These are phyloP conservation scores for Hyles euphorbiae DNA, from an alignment of 1,140 invertebrate species.

Conservation along the genomic window DNA sequence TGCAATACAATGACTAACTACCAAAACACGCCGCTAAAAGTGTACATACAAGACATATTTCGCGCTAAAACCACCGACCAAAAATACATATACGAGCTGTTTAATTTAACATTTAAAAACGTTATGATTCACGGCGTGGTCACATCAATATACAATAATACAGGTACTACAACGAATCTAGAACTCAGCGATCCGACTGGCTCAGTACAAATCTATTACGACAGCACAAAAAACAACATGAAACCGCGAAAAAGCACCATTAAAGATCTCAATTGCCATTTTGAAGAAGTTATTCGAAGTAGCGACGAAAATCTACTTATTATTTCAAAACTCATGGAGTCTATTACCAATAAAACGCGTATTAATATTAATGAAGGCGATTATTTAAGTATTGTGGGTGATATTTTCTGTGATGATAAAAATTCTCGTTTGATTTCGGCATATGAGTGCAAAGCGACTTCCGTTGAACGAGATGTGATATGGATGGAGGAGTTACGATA, in stretches of 20 bases:
- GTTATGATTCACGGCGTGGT: conserved; percentile 62
- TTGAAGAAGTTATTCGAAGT: conserved; percentile 29
- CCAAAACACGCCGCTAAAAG: conserved; percentile 48
- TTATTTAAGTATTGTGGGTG: conserved; percentile 50
- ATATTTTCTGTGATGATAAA: conserved; percentile 56
- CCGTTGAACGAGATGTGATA: conserved; percentile 46
- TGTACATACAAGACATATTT: conserved; percentile 65
- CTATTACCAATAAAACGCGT: conserved; percentile 36
- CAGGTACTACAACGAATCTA: conserved; percentile 33
- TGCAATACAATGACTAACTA: conserved; percentile 25
- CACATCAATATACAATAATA: conserved; percentile 45
- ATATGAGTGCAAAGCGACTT: conserved; percentile 42
- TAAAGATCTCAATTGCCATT: conserved; percentile 36
- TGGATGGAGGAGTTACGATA: conserved; percentile 62
- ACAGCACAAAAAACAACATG: conserved; percentile 41
- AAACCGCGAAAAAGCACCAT: conserved; percentile 27
- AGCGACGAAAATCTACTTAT: conserved; percentile 37
- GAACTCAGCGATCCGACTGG: conserved; percentile 60
- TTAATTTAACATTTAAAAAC: conserved; percentile 56
- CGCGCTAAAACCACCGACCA: conserved; percentile 48
- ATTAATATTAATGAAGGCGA: conserved; percentile 42
- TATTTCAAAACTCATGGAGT: conserved; percentile 43
- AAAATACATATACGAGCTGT: conserved; percentile 61
- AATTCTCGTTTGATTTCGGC: conserved; percentile 53
- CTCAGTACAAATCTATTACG: conserved; percentile 51